Base-by-base conservation (phyloP, 2,888 invertebrate species). In the Craniophora ligustri region DNA sequence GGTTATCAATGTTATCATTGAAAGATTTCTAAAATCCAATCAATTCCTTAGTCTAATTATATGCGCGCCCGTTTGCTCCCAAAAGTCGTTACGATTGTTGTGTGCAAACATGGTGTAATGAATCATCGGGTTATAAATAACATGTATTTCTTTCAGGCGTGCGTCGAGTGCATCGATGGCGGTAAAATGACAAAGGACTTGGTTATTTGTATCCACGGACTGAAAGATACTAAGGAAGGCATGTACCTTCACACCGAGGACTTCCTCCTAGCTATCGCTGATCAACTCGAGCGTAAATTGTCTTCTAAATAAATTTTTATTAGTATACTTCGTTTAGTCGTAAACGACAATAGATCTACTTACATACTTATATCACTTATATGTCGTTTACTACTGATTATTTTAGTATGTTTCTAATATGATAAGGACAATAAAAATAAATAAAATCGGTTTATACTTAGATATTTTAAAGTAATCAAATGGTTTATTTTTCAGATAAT, bases 111-210 rank as follows among this genome's bases (percentile, higher is more conserved):
- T n/a, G n/a, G n/a, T n/a, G n/a, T n/a, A n/a, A n/a, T n/a, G n/a
- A n/a, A n/a, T n/a, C n/a, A n/a, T n/a, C n/a, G n/a, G n/a, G n/a
- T n/a, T n/a, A n/a, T n/a, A n/a, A n/a, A n/a, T n/a, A n/a, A n/a
- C n/a, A 26, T 26, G 26, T 26, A 23, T 26, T 68, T 28, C 79
- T 82, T 82, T 15, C 84, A 94, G 86, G 96, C 97, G 0, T 98
- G 98, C 84, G 95, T 98, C 2, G 96, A 97, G 75, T 96, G 96
- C 65, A 96, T 98, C 6, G 96, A 98, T 84, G 92, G 95, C 57
- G 98, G 98, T 31, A 95, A 96, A 82, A 96, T 97, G 96, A 98
- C 98, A 11, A 98, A 98, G 91, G 98, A 98, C 91, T 93, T 98
- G 76, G 97, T 96, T 13, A 96, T 95, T 58, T 98, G 98, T 81